Evolutionary conservation across 2,888 invertebrate genomes (phyloP).

Genomic region (Plebejus melissa): DNA sequence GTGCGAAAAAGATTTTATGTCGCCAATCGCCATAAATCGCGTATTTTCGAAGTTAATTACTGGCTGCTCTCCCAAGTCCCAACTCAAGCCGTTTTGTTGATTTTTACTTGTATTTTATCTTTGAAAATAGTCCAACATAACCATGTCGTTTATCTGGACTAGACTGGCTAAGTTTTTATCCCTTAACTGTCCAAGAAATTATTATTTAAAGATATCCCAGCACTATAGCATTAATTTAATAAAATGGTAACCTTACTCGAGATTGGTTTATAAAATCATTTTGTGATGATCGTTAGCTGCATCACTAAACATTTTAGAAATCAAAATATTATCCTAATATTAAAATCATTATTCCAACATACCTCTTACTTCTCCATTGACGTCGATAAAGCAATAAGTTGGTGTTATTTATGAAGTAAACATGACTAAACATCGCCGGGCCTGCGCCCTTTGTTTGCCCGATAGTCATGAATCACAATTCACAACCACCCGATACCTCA

Average conservation of each 20-base stretch:
- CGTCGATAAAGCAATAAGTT: conserved; percentile 3
- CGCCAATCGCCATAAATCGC: conserved; percentile 15
- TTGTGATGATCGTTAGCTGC: too few relatives aligned
- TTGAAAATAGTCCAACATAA: too few relatives aligned
- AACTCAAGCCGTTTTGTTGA: background rate
- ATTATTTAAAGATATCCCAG: too few relatives aligned
- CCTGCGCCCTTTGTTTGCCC: conserved; percentile 34
- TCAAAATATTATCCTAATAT: background rate
- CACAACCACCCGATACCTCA: background rate
- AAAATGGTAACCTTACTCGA: too few relatives aligned
- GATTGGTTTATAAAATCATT: too few relatives aligned
- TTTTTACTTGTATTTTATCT: background rate
- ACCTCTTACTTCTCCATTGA: background rate
- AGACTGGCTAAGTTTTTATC: background rate
- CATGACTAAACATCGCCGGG: conserved; percentile 3
- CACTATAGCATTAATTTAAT: too few relatives aligned
- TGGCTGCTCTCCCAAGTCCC: background rate
- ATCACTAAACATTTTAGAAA: too few relatives aligned
- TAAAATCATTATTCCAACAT: background rate
- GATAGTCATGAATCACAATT: conserved; percentile 22
- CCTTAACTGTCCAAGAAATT: too few relatives aligned
- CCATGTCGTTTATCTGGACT: background rate
- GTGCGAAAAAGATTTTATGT: conserved; percentile 20
- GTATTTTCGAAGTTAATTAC: conserved; percentile 12
- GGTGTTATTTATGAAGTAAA: conserved; percentile 11